Percentiles rank a stretch among this genome's conserved stretches.
Conservation (phyloP, 2,113 vertebrate genomes). For the Chionomys nivalis region DNA sequence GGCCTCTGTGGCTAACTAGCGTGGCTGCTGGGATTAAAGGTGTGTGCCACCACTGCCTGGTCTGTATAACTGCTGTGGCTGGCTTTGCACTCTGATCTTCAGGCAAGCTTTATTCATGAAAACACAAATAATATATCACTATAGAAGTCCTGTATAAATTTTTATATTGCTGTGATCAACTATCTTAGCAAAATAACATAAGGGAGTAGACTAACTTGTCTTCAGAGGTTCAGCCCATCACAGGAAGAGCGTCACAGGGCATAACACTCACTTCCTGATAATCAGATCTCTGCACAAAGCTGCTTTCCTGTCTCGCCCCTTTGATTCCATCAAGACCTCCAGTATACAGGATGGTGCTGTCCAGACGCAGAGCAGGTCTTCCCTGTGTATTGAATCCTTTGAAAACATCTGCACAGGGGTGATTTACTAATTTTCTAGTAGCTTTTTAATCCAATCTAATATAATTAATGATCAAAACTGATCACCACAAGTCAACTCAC, state of each 20-base stretch:
- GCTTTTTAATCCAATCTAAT: not conserved
- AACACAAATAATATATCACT: not conserved
- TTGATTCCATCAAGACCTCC: not conserved
- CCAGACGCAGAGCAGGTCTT: not conserved
- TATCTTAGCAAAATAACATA: not conserved
- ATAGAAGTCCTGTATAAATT: not conserved
- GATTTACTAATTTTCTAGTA: not conserved
- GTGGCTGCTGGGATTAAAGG: too few species aligned
- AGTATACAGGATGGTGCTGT: not conserved
- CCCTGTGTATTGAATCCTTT: not conserved
- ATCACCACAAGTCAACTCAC: not conserved
- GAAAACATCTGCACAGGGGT: not conserved
- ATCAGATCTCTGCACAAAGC: not conserved
- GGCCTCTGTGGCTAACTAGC: too few species aligned
- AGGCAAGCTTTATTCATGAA: too few species aligned
- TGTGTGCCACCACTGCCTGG: too few species aligned
- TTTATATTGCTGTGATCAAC: not conserved
- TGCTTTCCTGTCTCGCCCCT: not conserved
- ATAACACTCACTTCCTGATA: not conserved
- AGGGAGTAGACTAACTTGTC: not conserved
- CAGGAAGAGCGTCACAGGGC: not conserved
- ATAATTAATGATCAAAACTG: not conserved
- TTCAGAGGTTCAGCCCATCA: not conserved
- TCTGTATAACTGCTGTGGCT: too few species aligned
- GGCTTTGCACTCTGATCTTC: too few species aligned